Conservation (phyloP, 2,797 vertebrate species). For the Falco columbarius region DNA sequence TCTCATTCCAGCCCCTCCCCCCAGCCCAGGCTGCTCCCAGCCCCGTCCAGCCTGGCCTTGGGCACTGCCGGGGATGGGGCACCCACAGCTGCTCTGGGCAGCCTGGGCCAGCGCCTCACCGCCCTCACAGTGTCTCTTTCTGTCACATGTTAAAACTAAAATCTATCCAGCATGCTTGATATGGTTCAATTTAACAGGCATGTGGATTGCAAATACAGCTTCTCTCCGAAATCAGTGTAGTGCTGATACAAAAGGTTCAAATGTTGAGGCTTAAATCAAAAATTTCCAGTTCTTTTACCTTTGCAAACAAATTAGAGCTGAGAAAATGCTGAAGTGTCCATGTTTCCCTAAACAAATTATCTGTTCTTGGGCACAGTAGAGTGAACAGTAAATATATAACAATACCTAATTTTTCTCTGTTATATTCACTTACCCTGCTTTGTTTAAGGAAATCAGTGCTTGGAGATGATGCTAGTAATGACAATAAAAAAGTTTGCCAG, state of each 20-base stretch:
- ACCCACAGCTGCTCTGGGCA: too few species aligned
- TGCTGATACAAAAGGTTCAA: neutral
- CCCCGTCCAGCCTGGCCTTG: too few species aligned
- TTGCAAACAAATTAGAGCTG: neutral
- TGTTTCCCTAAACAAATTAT: neutral
- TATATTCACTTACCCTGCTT: neutral
- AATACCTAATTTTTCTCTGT: neutral
- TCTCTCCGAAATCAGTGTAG: neutral
- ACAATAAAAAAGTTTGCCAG: neutral
- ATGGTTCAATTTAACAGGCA: rapidly evolving
- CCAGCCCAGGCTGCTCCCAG: too few species aligned
- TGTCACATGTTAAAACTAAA: neutral
- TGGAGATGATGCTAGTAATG: neutral
- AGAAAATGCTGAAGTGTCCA: neutral
- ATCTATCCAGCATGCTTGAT: rapidly evolving
- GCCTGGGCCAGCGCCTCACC: too few species aligned
- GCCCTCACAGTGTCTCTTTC: neutral
- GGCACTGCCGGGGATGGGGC: too few species aligned
- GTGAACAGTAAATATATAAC: neutral
- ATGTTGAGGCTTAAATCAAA: neutral
- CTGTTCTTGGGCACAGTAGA: neutral
- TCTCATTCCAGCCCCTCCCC: too few species aligned
- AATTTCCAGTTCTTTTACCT: neutral
- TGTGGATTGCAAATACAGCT: neutral
- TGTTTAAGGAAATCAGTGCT: neutral